Evolutionary conservation across 2,888 invertebrate species (phyloP).

Genomic region (Callinectes sapidus): DNA sequence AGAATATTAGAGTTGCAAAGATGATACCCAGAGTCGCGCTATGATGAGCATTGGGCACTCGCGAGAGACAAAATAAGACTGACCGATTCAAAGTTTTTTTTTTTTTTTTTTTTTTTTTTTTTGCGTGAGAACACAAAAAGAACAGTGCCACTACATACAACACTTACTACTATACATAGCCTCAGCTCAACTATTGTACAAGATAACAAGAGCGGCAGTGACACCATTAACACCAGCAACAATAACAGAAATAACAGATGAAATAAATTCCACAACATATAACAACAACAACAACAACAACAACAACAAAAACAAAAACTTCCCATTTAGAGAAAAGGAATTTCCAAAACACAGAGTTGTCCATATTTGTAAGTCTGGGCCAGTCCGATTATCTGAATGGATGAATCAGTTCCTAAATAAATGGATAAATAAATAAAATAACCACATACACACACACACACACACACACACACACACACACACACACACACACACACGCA

Average conservation of each 20-base stretch:
- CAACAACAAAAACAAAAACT: neutral
- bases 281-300: neutral
- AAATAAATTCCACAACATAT: neutral
- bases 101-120: too few relatives aligned
- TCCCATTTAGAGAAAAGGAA: neutral
- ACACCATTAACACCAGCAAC: neutral
- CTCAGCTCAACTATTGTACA: neutral
- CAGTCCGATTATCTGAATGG: neutral
- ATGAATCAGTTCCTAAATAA: neutral
- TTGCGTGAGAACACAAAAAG: neutral
- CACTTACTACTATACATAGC: too few relatives aligned
- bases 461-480: too few relatives aligned
- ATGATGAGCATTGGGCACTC: neutral
- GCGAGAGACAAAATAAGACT: neutral
- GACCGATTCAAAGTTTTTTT: neutral
- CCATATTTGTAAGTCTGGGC: neutral
- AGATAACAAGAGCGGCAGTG: neutral
- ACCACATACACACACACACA: too few relatives aligned
- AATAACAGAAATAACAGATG: neutral
- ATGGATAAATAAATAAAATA: too few relatives aligned
- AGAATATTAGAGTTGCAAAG: neutral
- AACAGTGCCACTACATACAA: neutral
- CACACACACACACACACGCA: too few relatives aligned
- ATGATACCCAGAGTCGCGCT: neutral
- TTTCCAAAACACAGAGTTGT: neutral